These are phyloP conservation scores for Sardina pilchardus DNA, from an alignment of 2,113 vertebrate genomes.

Conservation along the genomic window DNA sequence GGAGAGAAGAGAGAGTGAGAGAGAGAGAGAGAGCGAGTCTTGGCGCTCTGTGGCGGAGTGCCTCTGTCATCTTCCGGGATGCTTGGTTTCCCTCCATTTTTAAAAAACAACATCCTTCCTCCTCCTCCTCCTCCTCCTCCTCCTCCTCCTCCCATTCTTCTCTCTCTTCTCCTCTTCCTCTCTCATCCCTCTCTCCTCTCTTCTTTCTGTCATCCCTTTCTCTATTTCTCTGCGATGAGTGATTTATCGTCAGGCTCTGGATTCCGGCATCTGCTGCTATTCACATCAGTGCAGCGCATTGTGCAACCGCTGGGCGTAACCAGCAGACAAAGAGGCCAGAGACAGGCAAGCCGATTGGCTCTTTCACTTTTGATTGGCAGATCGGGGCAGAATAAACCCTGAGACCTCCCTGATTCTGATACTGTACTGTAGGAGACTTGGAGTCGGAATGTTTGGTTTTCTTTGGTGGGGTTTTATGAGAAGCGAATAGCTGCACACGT, in stretches of 20 bases:
- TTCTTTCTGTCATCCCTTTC: not conserved
- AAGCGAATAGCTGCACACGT: too few relatives aligned
- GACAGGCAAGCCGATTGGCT: not conserved
- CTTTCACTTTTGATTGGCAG: not conserved
- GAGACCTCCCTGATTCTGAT: not conserved
- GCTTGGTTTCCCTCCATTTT: conserved; percentile 14
- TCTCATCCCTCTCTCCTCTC: not conserved
- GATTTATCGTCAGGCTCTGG: not conserved
- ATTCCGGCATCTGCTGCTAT: not conserved
- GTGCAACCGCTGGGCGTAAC: not conserved
- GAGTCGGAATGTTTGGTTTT: too few relatives aligned
- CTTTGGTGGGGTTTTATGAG: too few relatives aligned
- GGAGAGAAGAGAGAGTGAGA: not conserved
- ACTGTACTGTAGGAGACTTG: not conserved
- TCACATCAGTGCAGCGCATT: not conserved
- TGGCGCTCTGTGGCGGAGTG: not conserved
- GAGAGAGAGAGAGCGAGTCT: not conserved
- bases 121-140: not conserved
- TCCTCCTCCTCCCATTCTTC: not conserved
- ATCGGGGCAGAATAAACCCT: not conserved
- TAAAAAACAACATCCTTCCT: not conserved
- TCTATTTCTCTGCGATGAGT: not conserved
- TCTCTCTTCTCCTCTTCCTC: not conserved
- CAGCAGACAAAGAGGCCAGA: not conserved
- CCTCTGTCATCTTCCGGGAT: conserved; percentile 4